A percentile compares a stretch with the other conserved stretches of the same genome.
phyloP scores from a whole-genome alignment of 2,113 vertebrate genomes.

The Pelecanoides urinatrix region DNA sequence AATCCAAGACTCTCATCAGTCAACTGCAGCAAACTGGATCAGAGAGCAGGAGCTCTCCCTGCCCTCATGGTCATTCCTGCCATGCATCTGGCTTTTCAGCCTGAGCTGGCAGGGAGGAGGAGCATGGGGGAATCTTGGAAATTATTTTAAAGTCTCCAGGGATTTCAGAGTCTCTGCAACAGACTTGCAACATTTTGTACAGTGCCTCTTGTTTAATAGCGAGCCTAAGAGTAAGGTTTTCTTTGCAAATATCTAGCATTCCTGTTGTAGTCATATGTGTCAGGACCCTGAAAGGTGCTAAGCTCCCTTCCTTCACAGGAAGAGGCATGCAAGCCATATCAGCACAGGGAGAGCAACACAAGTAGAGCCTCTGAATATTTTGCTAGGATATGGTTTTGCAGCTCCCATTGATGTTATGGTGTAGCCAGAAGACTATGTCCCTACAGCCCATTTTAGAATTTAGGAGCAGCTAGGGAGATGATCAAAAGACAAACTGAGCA shows the following conservation, averaged over 20 bases:
- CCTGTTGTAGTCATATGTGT: neutral
- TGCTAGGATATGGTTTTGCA: neutral
- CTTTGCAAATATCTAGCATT: neutral
- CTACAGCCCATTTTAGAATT: neutral
- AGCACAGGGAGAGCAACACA: neutral
- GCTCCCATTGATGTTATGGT: fast-evolving
- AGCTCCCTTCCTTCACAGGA: neutral
- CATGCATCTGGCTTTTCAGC: neutral
- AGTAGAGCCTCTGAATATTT: neutral
- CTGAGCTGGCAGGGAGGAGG: neutral
- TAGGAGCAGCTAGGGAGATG: neutral
- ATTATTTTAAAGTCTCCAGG: neutral
- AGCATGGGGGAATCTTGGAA: neutral
- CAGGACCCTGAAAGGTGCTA: neutral
- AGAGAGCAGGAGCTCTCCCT: neutral
- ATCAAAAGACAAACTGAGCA: neutral
- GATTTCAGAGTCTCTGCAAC: neutral
- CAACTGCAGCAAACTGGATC: neutral
- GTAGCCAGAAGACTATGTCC: neutral
- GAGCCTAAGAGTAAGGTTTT: neutral
- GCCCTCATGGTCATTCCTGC: neutral
- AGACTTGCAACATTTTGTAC: neutral
- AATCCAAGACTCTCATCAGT: neutral
- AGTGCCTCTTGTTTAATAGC: neutral
- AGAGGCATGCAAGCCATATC: neutral